These are phyloP conservation scores for Drosophila nannoptera DNA, from an alignment of 1,140 invertebrate species.

Conservation along the genomic window DNA sequence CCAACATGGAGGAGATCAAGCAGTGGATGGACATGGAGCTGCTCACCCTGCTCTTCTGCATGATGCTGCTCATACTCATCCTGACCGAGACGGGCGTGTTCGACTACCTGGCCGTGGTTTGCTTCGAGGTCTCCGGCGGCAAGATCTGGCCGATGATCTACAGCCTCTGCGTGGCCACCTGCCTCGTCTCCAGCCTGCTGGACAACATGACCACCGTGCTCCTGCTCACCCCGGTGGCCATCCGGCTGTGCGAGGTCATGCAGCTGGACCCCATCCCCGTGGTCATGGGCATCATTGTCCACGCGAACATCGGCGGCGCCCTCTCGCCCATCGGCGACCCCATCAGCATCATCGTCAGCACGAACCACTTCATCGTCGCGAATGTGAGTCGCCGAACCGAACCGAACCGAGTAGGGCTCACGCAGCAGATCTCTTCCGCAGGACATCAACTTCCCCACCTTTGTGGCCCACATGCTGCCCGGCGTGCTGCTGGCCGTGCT, in stretches of 20 bases:
- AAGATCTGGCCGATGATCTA: slow-evolving; percentile 87
- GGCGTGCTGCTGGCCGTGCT: slow-evolving; percentile 83
- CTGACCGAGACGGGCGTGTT: slow-evolving; percentile 90
- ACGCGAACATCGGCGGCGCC: slow-evolving; percentile 89
- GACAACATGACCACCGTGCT: slow-evolving; percentile 91
- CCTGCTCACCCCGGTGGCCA: slow-evolving; percentile 88
- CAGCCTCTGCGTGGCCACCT: slow-evolving; percentile 85
- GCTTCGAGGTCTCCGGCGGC: slow-evolving; percentile 85
- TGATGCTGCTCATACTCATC: slow-evolving; percentile 91
- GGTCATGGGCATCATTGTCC: slow-evolving; percentile 86
- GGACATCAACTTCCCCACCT: slow-evolving; percentile 86
- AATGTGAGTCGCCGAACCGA: slow-evolving; percentile 79
- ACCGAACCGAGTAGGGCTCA: background rate
- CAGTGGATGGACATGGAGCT: slow-evolving; percentile 91
- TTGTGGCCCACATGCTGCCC: slow-evolving; percentile 85
- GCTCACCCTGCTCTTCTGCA: slow-evolving; percentile 88
- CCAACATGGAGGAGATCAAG: slow-evolving; percentile 85
- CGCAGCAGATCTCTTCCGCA: slow-evolving; percentile 57
- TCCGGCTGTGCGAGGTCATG: slow-evolving; percentile 88
- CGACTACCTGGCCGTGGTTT: slow-evolving; percentile 87
- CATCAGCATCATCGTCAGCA: slow-evolving; percentile 90
- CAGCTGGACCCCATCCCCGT: slow-evolving; percentile 87
- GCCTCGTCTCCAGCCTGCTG: slow-evolving; percentile 85
- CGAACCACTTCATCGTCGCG: slow-evolving; percentile 82
- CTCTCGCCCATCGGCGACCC: slow-evolving; percentile 90